Conservation (phyloP, 2,888 invertebrate genomes). For the Taphrorychus bicolor region DNA sequence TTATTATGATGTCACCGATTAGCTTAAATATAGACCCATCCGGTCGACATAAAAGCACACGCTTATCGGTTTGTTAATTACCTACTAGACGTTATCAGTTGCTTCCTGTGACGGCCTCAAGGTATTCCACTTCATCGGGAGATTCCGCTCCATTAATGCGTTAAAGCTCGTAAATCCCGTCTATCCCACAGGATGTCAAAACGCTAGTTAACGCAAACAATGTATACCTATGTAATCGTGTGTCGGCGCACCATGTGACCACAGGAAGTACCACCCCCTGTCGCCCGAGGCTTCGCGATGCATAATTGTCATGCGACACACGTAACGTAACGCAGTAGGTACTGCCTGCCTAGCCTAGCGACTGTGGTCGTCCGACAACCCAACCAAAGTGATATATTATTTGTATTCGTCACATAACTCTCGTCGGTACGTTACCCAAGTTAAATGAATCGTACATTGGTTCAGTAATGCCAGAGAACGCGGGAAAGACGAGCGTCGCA, state of each 20-base stretch:
- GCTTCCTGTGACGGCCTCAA: not conserved
- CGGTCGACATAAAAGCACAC: not conserved
- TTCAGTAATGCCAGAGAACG: slow-evolving; percentile 53
- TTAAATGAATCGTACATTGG: slow-evolving; percentile 53
- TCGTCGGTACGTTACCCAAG: slow-evolving; percentile 43
- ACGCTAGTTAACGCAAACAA: not conserved
- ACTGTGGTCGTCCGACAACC: slow-evolving; percentile 38
- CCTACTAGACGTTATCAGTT: not conserved
- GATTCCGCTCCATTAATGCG: not conserved
- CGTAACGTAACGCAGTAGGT: slow-evolving; percentile 16
- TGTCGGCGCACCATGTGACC: slow-evolving; percentile 20
- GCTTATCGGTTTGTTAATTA: not conserved
- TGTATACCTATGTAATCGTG: too few relatives aligned
- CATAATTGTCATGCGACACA: slow-evolving; percentile 39
- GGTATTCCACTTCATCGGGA: not conserved
- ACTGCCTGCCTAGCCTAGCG: slow-evolving; percentile 24
- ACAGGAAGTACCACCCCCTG: slow-evolving; percentile 39
- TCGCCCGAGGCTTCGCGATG: slow-evolving; percentile 26
- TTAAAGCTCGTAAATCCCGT: not conserved
- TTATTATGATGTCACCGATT: not conserved
- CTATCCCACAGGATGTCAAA: not conserved
- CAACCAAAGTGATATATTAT: slow-evolving; percentile 49
- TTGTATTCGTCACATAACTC: slow-evolving; percentile 55
- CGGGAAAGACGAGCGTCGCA: slow-evolving; percentile 48
- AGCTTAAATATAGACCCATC: not conserved